Evolutionary conservation across 1,140 invertebrate species (phyloP), one percentile per base, ranked within the genome.

Genomic region (Acromyrmex charruanus): DNA sequence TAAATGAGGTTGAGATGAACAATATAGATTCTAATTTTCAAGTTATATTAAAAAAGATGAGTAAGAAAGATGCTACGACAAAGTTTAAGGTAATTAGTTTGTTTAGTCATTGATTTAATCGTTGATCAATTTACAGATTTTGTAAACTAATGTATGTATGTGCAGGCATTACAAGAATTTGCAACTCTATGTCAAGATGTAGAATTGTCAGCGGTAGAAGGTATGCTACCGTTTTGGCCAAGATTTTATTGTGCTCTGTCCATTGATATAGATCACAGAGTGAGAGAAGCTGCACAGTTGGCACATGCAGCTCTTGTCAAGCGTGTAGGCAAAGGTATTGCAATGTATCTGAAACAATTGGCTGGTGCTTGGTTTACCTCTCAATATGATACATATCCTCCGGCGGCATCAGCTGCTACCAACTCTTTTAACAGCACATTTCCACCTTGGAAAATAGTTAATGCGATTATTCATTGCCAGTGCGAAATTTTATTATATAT

Each of bases 41-140:
- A 90, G 91, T 97, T 9, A 95, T 97, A 44, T 94, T 98, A 21
- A 97, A 97, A 82, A 98, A 98, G 95, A 96, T 99, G 95, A 96
- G 96, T 31, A 99, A 99, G 94, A 98, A 98, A 93, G 98, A 99
- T 96, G 94, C 96, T 4, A 97, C 97, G 1, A 99, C 98, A 5
- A 98, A 98, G 94, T 96, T 97, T 53, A 99, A 98, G 96, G 97
- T 97, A 94, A 77, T 55, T 53, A 39, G 12, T 71, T 59, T 49
- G 6, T 5, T 44, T 44, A 44, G 39, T 44, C 2, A 2, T 44
- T 16, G 16, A 31, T 28, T 44, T 44, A 44, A 9, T 44, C 2
- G 0, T 44, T 16, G 16, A 31, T 28, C 10, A 12, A n/a, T 35
- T 69, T 44, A 31, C 44, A 53, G 16, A 72, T 66, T 79, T 65